Conservation (phyloP, 2,113 vertebrate genomes). For the Antechinus flavipes region DNA sequence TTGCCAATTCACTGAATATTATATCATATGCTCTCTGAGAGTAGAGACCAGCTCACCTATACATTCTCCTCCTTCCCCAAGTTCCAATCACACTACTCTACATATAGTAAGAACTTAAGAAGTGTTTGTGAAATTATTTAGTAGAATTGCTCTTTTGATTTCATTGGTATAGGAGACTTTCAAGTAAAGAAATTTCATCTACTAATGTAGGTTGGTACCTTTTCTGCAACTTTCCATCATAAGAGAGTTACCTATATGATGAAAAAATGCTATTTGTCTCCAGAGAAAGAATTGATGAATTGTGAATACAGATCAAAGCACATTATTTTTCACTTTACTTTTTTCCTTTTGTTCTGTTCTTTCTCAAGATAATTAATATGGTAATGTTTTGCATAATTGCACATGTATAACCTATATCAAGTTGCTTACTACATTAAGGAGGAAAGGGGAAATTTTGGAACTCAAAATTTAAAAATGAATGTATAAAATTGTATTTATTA, state of each 20-base stretch:
- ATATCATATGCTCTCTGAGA: background rate
- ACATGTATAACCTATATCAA: background rate
- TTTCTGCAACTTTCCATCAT: background rate
- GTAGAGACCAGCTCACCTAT: background rate
- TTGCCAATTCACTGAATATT: background rate
- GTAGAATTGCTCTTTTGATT: background rate
- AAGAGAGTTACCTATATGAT: background rate
- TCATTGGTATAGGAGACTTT: background rate
- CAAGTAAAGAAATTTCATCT: background rate
- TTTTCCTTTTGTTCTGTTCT: background rate
- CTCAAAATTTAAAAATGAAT: background rate
- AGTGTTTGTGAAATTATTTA: background rate
- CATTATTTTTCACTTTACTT: background rate
- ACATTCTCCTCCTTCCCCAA: background rate
- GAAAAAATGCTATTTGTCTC: background rate
- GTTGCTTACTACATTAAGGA: background rate
- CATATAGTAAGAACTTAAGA: background rate
- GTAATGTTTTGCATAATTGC: background rate
- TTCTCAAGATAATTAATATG: background rate
- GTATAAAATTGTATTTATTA: background rate
- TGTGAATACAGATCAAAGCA: background rate
- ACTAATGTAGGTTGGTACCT: background rate
- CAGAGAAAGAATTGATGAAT: background rate
- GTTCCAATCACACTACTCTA: background rate
- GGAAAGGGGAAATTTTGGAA: background rate